A percentile compares a stretch with the other conserved stretches of the same genome.
These are phyloP conservation scores for Cerastoderma edule DNA, from an alignment of 2,888 invertebrate species.

Conservation along the genomic window DNA sequence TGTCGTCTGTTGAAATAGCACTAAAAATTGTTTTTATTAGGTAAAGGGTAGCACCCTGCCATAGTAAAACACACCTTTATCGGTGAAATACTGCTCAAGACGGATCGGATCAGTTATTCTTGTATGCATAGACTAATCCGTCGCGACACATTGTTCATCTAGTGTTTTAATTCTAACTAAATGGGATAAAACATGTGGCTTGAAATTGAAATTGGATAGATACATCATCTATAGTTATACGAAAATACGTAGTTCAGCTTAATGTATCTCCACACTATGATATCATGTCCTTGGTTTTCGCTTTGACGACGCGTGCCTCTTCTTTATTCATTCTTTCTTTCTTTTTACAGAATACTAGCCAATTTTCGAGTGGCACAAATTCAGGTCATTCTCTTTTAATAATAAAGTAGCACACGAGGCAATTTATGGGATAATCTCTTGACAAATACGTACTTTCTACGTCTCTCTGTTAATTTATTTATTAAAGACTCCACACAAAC, in stretches of 20 bases:
- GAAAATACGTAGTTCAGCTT: neutral
- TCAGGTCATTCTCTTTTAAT: neutral
- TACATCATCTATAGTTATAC: neutral
- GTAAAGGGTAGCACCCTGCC: too few species aligned
- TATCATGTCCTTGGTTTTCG: too few species aligned
- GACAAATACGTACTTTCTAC: conserved; percentile 1
- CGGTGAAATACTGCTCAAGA: too few species aligned
- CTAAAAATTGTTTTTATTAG: too few species aligned
- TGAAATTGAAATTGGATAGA: neutral
- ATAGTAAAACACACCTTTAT: too few species aligned
- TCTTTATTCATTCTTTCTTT: neutral
- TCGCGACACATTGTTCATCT: neutral
- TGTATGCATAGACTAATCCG: too few species aligned
- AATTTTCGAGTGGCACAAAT: neutral
- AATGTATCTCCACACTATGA: too few species aligned
- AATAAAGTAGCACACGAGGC: neutral
- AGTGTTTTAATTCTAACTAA: neutral
- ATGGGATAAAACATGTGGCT: neutral
- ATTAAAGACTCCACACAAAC: conserved; percentile 18
- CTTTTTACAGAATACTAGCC: neutral
- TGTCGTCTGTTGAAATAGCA: too few species aligned
- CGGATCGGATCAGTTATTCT: too few species aligned
- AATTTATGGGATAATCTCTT: neutral
- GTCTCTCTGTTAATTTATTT: conserved; percentile 24
- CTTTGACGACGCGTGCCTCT: too few species aligned